A percentile compares a stretch with the other conserved stretches of the same genome.
Evolutionary conservation across 2,113 vertebrate species (phyloP).

Genomic region (Polypterus senegalus): DNA sequence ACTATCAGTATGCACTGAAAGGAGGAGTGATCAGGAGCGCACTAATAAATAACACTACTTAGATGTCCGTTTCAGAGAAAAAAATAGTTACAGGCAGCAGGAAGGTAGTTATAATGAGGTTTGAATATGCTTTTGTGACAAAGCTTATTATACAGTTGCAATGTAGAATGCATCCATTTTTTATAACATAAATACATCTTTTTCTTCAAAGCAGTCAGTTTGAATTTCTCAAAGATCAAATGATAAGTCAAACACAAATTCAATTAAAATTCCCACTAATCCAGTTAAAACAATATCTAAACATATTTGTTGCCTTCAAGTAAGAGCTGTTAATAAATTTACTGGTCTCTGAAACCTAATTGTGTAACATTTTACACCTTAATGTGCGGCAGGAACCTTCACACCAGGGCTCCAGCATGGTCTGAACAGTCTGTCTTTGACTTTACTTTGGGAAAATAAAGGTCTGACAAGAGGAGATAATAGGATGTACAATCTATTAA

Average conservation of each 20-base stretch:
- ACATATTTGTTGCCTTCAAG: conserved; percentile 51
- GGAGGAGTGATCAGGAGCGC: no score
- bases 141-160: no score
- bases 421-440: conserved; percentile 33
- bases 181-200: neutral
- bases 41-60: no score
- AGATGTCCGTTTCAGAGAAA: no score
- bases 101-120: no score
- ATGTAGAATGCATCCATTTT: no score
- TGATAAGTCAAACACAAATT: conserved; percentile 27
- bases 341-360: conserved; percentile 69
- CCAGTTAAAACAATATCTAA: conserved; percentile 48
- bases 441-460: conserved; percentile 36
- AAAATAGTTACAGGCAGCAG: no score
- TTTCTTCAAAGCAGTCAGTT: conserved; percentile 42
- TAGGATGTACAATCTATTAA: conserved; percentile 70
- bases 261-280: conserved; percentile 55
- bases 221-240: conserved; percentile 30
- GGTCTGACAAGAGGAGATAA: conserved; percentile 55
- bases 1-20: no score
- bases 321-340: conserved; percentile 69
- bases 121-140: no score
- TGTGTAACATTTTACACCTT: conserved; percentile 61
- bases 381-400: conserved; percentile 52
- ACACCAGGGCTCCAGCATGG: conserved; percentile 53